phyloP scores from a whole-genome alignment of 2,888 invertebrate species.

The Catocala sponsa region DNA sequence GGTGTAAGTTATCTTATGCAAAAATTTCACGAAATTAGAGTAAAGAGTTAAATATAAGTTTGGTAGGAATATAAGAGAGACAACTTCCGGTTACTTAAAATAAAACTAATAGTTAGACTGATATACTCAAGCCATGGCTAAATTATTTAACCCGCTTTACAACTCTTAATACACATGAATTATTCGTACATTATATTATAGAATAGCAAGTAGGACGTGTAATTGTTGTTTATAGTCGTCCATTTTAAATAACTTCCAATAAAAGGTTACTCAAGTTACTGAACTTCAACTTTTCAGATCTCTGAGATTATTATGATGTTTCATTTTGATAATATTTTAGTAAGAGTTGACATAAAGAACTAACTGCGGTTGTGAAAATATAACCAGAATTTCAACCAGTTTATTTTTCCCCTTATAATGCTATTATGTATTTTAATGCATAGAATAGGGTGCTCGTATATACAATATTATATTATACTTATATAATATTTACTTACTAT shows the following conservation, averaged over 20 bases:
- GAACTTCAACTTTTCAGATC: conserved; percentile 16
- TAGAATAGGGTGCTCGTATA: conserved; percentile 64
- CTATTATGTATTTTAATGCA: conserved; percentile 44
- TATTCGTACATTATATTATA: conserved; percentile 42
- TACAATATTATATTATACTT: conserved; percentile 52
- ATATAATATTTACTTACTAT: conserved; percentile 55
- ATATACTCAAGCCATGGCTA: conserved; percentile 65
- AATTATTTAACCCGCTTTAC: conserved; percentile 68
- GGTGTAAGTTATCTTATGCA: conserved; percentile 90
- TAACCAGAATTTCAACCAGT: conserved; percentile 54
- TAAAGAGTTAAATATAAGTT: conserved; percentile 84
- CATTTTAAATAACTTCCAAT: conserved; percentile 53
- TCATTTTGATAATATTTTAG: conserved; percentile 28
- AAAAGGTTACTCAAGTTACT: conserved; percentile 22
- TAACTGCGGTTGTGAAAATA: conserved; percentile 60
- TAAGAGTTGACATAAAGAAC: conserved; percentile 29
- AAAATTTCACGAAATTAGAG: conserved; percentile 90
- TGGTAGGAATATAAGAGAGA: conserved; percentile 43
- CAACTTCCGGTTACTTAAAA: conserved; percentile 50
- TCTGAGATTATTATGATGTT: conserved; percentile 21
- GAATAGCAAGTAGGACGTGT: conserved; percentile 56
- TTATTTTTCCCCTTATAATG: conserved; percentile 35
- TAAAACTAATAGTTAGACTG: conserved; percentile 70
- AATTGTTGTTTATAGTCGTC: conserved; percentile 59
- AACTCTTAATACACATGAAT: conserved; percentile 49